Conservation (phyloP, 2,888 invertebrate genomes). For the Tridacna gigas region DNA sequence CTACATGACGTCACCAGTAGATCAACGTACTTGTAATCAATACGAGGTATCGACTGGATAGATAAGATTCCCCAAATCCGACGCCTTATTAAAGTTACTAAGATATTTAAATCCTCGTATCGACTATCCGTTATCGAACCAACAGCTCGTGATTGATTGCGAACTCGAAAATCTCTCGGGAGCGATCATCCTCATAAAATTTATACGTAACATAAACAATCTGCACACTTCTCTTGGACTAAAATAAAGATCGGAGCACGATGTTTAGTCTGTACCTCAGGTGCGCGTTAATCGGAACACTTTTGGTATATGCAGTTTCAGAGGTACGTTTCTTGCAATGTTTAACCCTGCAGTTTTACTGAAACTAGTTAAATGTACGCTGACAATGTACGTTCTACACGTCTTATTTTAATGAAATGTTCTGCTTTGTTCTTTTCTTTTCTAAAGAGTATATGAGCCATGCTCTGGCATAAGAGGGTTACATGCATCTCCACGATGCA, state of each 20-base stretch:
- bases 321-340: neutral
- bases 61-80: neutral
- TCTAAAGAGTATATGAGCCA: too few species aligned
- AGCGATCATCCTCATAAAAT: too few species aligned
- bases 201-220: too few species aligned
- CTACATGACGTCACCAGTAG: conserved; percentile 14
- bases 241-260: neutral
- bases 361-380: too few species aligned
- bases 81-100: conserved; percentile 24
- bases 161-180: too few species aligned
- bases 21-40: neutral
- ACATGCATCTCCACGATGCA: too few species aligned
- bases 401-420: too few species aligned
- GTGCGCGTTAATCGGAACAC: neutral
- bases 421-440: too few species aligned
- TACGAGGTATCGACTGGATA: neutral
- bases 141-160: too few species aligned
- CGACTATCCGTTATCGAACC: conserved; percentile 5
- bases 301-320: neutral
- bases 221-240: too few species aligned
- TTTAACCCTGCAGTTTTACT: neutral
- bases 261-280: neutral
- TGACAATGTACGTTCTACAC: too few species aligned
- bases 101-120: conserved; percentile 25
- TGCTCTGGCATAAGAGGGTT: too few species aligned